A percentile compares a stretch with the other conserved stretches of the same genome.
phyloP scores from a whole-genome alignment of 2,113 vertebrate species.

The Zonotrichia leucophrys region DNA sequence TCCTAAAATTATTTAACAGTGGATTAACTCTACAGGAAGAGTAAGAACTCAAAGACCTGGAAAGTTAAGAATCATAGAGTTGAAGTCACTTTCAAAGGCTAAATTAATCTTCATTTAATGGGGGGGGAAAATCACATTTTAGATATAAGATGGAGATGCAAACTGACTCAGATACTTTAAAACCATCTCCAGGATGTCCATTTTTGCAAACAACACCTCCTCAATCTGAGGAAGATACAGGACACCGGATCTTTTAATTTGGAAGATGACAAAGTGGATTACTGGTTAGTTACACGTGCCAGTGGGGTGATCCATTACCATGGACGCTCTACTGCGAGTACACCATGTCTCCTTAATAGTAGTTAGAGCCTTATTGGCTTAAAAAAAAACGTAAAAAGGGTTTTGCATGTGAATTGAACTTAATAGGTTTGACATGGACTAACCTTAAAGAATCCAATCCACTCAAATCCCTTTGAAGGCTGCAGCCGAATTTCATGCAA shows the following conservation, averaged over 20 bases:
- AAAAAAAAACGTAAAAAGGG: slow-evolving; percentile 72
- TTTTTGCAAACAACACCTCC: background rate
- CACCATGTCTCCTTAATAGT: slow-evolving; percentile 61
- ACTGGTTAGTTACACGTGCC: slow-evolving; percentile 37
- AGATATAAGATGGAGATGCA: background rate
- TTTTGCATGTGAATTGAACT: slow-evolving; percentile 80
- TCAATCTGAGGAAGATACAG: background rate
- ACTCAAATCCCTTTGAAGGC: slow-evolving; percentile 79
- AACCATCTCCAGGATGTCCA: background rate
- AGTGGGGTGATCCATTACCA: slow-evolving; percentile 31
- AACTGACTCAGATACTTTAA: background rate
- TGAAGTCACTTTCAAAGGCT: background rate
- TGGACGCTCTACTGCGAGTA: slow-evolving; percentile 52
- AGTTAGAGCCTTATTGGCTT: slow-evolving; percentile 73
- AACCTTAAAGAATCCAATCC: slow-evolving; percentile 84
- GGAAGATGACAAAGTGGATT: slow-evolving; percentile 55
- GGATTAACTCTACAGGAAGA: background rate
- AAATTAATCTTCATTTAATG: background rate
- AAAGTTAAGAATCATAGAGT: background rate
- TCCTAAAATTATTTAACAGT: background rate
- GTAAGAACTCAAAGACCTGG: background rate
- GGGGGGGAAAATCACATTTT: background rate
- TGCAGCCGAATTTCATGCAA: slow-evolving; percentile 74
- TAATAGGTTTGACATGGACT: slow-evolving; percentile 87
- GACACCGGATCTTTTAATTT: slow-evolving; percentile 22